A percentile compares a stretch with the other conserved stretches of the same genome.
phyloP scores from a whole-genome alignment of 2,113 vertebrate species.

The Zosterops hypoxanthus region DNA sequence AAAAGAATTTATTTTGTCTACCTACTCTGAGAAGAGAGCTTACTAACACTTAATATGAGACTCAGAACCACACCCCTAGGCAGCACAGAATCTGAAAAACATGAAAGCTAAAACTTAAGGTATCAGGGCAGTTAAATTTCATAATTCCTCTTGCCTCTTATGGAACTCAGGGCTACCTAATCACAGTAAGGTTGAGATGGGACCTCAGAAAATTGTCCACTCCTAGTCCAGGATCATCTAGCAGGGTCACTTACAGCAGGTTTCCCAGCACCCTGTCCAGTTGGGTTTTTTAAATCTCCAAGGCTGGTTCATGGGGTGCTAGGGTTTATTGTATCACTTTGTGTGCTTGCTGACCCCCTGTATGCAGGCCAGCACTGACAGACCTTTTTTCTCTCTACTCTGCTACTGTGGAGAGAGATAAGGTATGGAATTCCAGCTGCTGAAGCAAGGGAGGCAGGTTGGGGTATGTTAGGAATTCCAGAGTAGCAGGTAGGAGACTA shows the following conservation, averaged over 20 bases:
- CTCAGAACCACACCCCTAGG: background rate
- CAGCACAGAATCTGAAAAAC: background rate
- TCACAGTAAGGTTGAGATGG: background rate
- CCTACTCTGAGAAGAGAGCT: background rate
- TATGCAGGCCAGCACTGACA: background rate
- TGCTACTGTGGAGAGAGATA: background rate
- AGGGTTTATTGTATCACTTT: background rate
- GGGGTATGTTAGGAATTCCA: background rate
- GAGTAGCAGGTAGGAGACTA: background rate
- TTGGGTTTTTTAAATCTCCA: fast-evolving
- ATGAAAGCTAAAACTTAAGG: background rate
- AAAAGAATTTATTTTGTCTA: background rate
- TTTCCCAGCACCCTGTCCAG: background rate
- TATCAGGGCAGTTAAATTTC: background rate
- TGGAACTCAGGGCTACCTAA: background rate
- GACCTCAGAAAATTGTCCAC: fast-evolving
- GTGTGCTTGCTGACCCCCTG: background rate
- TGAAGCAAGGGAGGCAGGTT: background rate
- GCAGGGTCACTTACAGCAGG: background rate
- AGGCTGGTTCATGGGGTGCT: background rate
- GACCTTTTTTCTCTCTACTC: background rate
- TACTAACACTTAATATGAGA: background rate
- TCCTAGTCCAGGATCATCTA: background rate
- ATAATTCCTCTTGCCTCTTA: background rate
- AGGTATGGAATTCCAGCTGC: background rate